Conservation (phyloP, 2,888 invertebrate genomes). For the Orthonychiurus folsomi region DNA sequence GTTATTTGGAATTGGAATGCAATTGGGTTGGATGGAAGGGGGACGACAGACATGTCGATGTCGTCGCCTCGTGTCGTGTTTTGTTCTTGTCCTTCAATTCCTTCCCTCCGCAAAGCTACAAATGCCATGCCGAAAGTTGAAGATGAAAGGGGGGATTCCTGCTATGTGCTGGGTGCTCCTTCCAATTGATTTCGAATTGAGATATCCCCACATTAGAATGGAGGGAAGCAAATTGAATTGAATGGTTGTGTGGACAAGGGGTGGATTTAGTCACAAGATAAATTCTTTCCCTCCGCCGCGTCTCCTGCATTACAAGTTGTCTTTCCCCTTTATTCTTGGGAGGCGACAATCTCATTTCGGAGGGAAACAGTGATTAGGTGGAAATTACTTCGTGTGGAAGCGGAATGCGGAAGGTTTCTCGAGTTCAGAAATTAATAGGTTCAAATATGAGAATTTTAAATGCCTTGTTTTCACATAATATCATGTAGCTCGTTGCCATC, state of each 20-base stretch:
- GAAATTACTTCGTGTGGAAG: neutral
- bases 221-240: neutral
- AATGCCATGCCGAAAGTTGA: too few relatives aligned
- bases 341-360: neutral
- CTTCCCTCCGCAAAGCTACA: too few relatives aligned
- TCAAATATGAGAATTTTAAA: too few relatives aligned
- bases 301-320: too few relatives aligned
- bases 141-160: neutral
- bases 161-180: neutral
- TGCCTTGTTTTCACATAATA: too few relatives aligned
- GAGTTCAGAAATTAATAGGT: too few relatives aligned
- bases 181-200: neutral
- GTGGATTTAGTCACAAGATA: neutral
- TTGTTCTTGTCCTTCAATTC: too few relatives aligned
- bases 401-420: too few relatives aligned
- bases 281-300: neutral
- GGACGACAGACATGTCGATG: neutral
- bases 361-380: neutral
- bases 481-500: too few relatives aligned
- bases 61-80: neutral
- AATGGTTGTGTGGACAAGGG: constrained; percentile 1
- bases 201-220: neutral
- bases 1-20: neutral
- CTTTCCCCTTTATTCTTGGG: neutral
- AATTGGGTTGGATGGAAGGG: neutral